These are phyloP conservation scores for Nyctibius bracteatus DNA, from an alignment of 2,113 vertebrate species.

Conservation along the genomic window DNA sequence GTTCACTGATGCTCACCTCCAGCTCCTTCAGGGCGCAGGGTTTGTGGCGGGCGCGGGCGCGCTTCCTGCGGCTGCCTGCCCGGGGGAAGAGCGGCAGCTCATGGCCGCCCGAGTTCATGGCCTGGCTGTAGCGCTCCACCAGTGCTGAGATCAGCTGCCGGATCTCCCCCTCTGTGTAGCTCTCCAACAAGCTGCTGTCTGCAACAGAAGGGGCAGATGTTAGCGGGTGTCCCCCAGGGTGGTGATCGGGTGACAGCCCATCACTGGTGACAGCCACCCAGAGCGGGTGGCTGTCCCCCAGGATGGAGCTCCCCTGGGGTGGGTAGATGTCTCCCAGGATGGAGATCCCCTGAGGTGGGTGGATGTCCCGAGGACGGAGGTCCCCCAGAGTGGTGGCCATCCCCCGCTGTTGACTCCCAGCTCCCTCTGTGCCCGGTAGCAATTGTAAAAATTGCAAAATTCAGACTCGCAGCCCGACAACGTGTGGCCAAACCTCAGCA, in stretches of 20 bases:
- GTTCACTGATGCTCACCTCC: constrained; percentile 88
- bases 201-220: neutral
- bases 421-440: accelerated
- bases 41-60: constrained; percentile 77
- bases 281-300: accelerated
- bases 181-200: constrained; percentile 90
- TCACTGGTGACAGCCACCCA: no score
- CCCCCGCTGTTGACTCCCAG: neutral
- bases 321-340: no score
- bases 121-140: constrained; percentile 76
- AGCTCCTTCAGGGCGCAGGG: constrained; percentile 79
- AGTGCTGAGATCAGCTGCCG: constrained; percentile 80
- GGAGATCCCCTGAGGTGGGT: no score
- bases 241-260: no score
- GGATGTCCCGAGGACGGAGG: neutral
- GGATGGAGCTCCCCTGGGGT: accelerated
- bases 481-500: accelerated
- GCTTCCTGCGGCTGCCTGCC: constrained; percentile 78
- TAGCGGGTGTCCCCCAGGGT: accelerated
- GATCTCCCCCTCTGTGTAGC: constrained; percentile 90
- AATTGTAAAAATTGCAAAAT: neutral
- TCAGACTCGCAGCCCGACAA: accelerated
- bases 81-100: constrained; percentile 51
- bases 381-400: accelerated
- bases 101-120: constrained; percentile 62